A percentile compares a stretch with the other conserved stretches of the same genome.
Conservation (phyloP, 2,113 vertebrate genomes). For the Vidua macroura region DNA sequence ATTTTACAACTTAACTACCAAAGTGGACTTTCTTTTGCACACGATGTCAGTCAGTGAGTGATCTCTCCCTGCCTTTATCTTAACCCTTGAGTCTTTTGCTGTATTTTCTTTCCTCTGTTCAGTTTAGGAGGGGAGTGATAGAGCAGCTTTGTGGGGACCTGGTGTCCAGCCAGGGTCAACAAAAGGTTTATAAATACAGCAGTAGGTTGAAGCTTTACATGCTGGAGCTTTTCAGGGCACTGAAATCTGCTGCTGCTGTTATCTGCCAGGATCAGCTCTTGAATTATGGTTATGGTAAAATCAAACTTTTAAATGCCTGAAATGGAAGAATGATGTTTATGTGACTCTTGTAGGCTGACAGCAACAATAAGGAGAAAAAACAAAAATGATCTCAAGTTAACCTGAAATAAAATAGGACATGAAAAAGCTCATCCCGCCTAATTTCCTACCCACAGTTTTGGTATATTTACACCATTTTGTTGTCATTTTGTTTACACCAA, state of each 20-base stretch:
- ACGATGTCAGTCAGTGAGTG: background rate
- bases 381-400: background rate
- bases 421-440: fast-evolving
- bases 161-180: background rate
- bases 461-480: background rate
- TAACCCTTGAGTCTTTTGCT: background rate
- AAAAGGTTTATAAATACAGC: background rate
- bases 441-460: background rate
- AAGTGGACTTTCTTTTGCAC: background rate
- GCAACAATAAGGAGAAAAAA: background rate
- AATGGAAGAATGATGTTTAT: background rate
- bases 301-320: background rate
- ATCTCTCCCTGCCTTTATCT: background rate
- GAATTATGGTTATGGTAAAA: background rate
- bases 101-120: background rate
- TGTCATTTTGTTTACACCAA: background rate
- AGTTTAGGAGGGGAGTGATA: background rate
- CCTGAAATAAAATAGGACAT: background rate
- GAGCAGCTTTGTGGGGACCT: background rate
- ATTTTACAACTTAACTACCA: background rate
- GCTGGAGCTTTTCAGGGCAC: background rate
- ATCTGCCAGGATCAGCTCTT: background rate
- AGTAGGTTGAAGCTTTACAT: background rate
- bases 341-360: background rate
- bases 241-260: background rate